Evolutionary conservation across 2,113 vertebrate species (phyloP).

Genomic region (Sorex araneus): DNA sequence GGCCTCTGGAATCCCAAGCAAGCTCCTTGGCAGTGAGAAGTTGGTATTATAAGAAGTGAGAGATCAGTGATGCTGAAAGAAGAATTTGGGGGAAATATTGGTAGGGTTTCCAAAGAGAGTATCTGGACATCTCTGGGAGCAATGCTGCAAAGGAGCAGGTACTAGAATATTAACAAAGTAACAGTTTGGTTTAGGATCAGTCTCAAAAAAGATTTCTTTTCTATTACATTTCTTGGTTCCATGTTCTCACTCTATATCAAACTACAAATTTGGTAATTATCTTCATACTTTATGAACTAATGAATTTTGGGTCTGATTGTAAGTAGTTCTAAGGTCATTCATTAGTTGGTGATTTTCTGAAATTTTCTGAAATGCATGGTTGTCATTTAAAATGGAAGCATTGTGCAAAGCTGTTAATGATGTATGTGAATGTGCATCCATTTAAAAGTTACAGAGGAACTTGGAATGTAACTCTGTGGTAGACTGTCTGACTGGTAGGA

Average conservation of each 20-base stretch:
- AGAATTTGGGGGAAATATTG: neutral
- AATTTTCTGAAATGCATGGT: conserved; percentile 29
- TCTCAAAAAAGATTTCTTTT: neutral
- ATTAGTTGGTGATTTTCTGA: too few species aligned
- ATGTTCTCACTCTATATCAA: neutral
- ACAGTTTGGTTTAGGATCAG: neutral
- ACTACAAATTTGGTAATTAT: conserved; percentile 35
- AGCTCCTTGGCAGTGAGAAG: neutral
- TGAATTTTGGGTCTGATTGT: neutral
- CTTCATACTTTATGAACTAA: conserved; percentile 42
- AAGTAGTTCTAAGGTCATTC: neutral
- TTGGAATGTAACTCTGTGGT: neutral
- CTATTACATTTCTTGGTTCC: neutral
- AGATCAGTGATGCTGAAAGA: neutral
- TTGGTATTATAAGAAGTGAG: too few species aligned
- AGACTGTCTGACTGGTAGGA: too few species aligned
- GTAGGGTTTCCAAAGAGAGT: neutral
- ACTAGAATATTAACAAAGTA: neutral
- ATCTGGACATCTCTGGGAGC: neutral
- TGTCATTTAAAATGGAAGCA: neutral
- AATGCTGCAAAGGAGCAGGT: neutral
- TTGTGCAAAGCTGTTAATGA: conserved; percentile 2
- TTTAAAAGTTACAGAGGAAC: conserved; percentile 15
- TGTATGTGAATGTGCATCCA: neutral
- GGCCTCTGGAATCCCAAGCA: neutral